Percentiles rank a stretch among this genome's conserved stretches.
These are phyloP conservation scores for Eumacrocentrus americanus DNA, from an alignment of 2,888 invertebrate species.

Conservation along the genomic window DNA sequence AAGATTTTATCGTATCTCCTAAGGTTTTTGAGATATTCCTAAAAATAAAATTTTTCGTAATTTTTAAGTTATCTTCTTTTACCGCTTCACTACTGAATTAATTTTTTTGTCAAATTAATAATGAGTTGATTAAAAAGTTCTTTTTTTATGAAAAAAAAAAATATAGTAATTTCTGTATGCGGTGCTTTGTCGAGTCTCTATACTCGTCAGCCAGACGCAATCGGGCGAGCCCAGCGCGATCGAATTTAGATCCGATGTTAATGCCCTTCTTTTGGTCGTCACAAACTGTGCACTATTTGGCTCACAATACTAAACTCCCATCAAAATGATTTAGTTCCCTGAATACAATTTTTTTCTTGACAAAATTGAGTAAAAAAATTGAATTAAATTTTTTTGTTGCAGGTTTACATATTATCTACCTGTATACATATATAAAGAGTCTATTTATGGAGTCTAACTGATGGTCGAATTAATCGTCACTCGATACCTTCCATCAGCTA, in stretches of 20 bases:
- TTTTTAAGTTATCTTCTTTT: neutral
- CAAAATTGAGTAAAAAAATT: neutral
- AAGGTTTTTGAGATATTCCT: too few relatives aligned
- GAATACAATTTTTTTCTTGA: neutral
- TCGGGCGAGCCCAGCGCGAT: slow-evolving; percentile 29
- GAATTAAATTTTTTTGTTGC: neutral
- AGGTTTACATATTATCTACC: too few relatives aligned
- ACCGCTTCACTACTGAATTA: too few relatives aligned
- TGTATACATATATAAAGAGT: slow-evolving; percentile 39
- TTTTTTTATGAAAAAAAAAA: neutral
- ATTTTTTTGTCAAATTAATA: too few relatives aligned
- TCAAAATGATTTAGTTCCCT: neutral
- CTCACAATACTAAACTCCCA: slow-evolving; percentile 29
- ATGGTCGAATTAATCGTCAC: slow-evolving; percentile 44
- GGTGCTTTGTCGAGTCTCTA: neutral
- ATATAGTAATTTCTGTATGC: too few relatives aligned
- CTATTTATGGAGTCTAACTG: slow-evolving; percentile 36
- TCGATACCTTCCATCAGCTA: slow-evolving; percentile 45
- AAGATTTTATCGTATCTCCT: too few relatives aligned
- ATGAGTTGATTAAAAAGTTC: too few relatives aligned
- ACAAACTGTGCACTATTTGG: slow-evolving; percentile 27
- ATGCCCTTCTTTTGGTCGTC: slow-evolving; percentile 49
- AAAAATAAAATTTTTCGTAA: neutral
- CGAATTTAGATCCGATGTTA: slow-evolving; percentile 58
- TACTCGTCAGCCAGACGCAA: neutral